A percentile compares a stretch with the other conserved stretches of the same genome.
phyloP scores from a whole-genome alignment of 1,140 invertebrate species.

The Drosophila takahashii region DNA sequence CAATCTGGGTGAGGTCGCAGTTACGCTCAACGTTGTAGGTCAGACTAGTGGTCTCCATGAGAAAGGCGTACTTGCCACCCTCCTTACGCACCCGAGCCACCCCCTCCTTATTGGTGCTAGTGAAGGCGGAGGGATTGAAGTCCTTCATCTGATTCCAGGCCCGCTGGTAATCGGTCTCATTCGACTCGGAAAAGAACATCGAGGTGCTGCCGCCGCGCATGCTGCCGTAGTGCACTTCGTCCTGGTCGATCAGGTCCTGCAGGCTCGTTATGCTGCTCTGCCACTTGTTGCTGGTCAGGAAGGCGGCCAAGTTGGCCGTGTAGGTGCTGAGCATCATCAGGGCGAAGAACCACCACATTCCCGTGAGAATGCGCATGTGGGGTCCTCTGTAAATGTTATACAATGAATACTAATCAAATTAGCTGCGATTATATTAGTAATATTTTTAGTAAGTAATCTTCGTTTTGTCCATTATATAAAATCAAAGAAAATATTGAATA shows the following conservation, averaged over 20 bases:
- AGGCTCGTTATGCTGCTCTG: conserved; percentile 93
- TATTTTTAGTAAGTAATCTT: too few species aligned
- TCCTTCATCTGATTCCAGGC: conserved; percentile 92
- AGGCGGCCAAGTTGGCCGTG: conserved; percentile 97
- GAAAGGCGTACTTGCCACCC: conserved; percentile 90
- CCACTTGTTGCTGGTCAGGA: conserved; percentile 94
- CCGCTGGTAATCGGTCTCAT: conserved; percentile 90
- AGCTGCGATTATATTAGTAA: too few species aligned
- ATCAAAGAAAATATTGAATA: too few species aligned
- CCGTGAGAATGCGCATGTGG: conserved; percentile 92
- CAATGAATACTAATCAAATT: background rate
- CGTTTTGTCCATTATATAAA: too few species aligned
- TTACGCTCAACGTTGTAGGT: conserved; percentile 91
- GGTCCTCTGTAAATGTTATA: conserved; percentile 87
- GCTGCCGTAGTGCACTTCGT: conserved; percentile 94
- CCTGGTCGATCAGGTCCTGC: conserved; percentile 95
- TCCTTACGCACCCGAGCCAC: conserved; percentile 90
- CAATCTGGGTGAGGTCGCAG: conserved; percentile 92
- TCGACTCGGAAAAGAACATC: conserved; percentile 87
- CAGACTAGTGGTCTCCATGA: conserved; percentile 94
- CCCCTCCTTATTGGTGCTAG: conserved; percentile 92
- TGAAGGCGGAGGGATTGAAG: conserved; percentile 93
- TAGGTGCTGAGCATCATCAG: conserved; percentile 98
- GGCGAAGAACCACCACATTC: conserved; percentile 98
- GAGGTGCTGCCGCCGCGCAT: conserved; percentile 90